Conservation (phyloP, 2,888 invertebrate genomes). For the Trimorus sp. region DNA sequence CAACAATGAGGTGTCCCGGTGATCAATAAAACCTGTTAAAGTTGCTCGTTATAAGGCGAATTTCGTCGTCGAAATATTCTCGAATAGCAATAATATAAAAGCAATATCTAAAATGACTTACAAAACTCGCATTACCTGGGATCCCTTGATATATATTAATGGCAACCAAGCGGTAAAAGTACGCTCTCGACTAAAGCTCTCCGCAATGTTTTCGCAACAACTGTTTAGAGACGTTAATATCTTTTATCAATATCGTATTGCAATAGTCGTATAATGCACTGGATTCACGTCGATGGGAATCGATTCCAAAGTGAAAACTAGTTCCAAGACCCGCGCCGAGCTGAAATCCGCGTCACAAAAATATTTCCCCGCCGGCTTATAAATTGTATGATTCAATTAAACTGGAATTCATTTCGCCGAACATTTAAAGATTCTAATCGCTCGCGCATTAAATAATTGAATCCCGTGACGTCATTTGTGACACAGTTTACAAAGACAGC, state of each 20-base stretch:
- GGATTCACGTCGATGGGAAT: slow-evolving; percentile 29
- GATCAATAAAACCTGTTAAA: slow-evolving; percentile 46
- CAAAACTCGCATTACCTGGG: slow-evolving; percentile 50
- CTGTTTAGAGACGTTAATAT: slow-evolving; percentile 52
- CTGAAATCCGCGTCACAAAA: no score
- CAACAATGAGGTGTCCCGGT: slow-evolving; percentile 21
- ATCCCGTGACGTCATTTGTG: no score
- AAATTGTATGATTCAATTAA: no score
- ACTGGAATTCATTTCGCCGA: no score
- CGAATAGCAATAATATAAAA: slow-evolving; percentile 27
- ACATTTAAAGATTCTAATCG: no score
- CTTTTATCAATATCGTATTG: slow-evolving; percentile 36
- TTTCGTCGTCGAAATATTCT: slow-evolving; percentile 35
- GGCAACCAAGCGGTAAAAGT: slow-evolving; percentile 39
- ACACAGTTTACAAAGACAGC: no score
- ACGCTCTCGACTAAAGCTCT: slow-evolving; percentile 41
- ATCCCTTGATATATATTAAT: slow-evolving; percentile 53
- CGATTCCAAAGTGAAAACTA: slow-evolving; percentile 32
- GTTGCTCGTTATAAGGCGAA: slow-evolving; percentile 35
- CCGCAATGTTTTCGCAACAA: slow-evolving; percentile 50
- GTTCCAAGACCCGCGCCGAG: neutral
- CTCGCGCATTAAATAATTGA: no score
- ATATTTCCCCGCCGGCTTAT: no score
- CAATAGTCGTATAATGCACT: slow-evolving; percentile 23
- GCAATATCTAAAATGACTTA: slow-evolving; percentile 51